Evolutionary conservation across 2,797 vertebrate genomes (phyloP).

Genomic region (Hemitrygon akajei): DNA sequence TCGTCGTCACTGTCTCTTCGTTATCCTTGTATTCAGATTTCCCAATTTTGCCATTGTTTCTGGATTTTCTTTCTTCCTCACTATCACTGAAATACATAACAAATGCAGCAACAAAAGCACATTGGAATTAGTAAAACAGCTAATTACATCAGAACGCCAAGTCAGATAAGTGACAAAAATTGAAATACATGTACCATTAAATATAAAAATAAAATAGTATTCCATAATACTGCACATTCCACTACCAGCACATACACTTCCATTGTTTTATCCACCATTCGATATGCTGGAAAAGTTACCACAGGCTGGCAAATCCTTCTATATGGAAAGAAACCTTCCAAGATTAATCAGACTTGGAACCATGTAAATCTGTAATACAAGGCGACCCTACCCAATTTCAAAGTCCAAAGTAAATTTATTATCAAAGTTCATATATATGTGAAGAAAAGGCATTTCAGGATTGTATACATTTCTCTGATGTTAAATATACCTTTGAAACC

Average conservation of each 20-base stretch:
- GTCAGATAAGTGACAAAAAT: neutral
- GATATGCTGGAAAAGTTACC: neutral
- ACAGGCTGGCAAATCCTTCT: neutral
- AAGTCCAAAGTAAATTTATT: too few species aligned
- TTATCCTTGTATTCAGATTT: constrained; percentile 91
- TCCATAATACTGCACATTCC: neutral
- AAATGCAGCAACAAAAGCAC: neutral
- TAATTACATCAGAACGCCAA: neutral
- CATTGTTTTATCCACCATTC: neutral
- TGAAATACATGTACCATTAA: neutral
- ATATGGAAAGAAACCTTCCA: neutral
- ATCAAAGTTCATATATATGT: too few species aligned
- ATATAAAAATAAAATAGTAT: neutral
- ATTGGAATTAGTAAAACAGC: neutral
- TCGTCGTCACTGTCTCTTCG: constrained; percentile 87
- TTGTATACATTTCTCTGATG: too few species aligned
- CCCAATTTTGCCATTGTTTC: constrained; percentile 63
- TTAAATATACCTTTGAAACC: too few species aligned
- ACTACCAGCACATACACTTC: neutral
- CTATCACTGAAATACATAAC: constrained; percentile 67
- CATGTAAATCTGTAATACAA: neutral
- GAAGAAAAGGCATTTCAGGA: too few species aligned
- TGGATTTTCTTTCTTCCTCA: constrained; percentile 71
- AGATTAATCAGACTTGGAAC: neutral
- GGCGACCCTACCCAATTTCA: neutral